Base-by-base conservation (phyloP, 1,140 invertebrate genomes). In the Mesaphorura yosii region DNA sequence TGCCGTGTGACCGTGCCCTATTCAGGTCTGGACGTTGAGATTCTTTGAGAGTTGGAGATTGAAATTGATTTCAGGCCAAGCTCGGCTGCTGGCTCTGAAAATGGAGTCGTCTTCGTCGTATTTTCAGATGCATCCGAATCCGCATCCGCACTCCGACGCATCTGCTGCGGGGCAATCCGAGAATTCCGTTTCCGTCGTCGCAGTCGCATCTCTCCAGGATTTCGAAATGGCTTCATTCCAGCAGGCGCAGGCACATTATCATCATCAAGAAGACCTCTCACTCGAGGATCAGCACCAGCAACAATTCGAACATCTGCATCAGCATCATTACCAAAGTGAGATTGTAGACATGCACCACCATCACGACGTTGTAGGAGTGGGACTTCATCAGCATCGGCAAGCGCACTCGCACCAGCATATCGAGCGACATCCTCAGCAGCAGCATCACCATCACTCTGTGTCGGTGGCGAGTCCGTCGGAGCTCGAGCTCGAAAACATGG, bases 101-200 rank as follows among this genome's bases (percentile, higher is more conserved):
- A 57, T 57, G 55, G 55, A 57, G 15, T 51, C 55, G n/a, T 17
- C 48, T 53, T 58, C 53, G 25, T 50, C 17, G 25, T 51, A 58
- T 48, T 58, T 58, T 53, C 50, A 42, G 27, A 52, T 53, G 29
- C 52, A 54, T 51, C 57, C 52, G n/a, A 26, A 26, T 19, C 38
- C 48, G 25, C n/a, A n/a, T n/a, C n/a, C n/a, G n/a, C n/a, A 41
- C 19, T 41, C 37, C 26, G 28, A 51, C 27, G 20, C 49, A 27
- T 19, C 34, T 25, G 20, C 49, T 17, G 44, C 49, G 23, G 26
- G 15, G 14, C 27, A 22, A 39, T 23, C 48, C 26, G 39, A 26
- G 27, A 50, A 40, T n/a, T 46, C 6, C 10, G 22, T 10, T 17
- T n/a, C n/a, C n/a, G n/a, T n/a, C n/a, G n/a, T n/a, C n/a, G n/a